These are phyloP conservation scores for Aeoliscus strigatus DNA, from an alignment of 2,797 vertebrate genomes.

Conservation along the genomic window DNA sequence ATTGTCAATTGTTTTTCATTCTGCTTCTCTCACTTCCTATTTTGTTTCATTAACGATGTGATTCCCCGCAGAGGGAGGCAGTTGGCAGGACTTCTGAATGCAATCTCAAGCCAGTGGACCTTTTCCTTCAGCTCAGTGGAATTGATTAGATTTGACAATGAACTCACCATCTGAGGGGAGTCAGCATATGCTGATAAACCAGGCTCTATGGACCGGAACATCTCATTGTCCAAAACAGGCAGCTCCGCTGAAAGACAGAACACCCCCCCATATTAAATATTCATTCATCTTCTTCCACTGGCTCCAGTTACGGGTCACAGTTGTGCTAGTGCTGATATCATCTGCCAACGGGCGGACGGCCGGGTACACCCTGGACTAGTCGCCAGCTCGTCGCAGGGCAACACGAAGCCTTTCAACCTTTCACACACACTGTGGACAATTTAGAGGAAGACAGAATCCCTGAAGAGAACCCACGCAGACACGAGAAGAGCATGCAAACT, in stretches of 20 bases:
- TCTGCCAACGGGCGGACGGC: too few species aligned
- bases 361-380: too few species aligned
- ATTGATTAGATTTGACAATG: slow-evolving; percentile 39
- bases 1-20: slow-evolving; percentile 18
- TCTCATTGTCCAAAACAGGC: slow-evolving; percentile 88
- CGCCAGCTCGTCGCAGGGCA: too few species aligned
- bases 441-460: too few species aligned
- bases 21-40: slow-evolving; percentile 21
- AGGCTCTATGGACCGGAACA: slow-evolving; percentile 91
- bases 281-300: too few species aligned
- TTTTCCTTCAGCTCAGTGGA: slow-evolving; percentile 20
- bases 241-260: slow-evolving; percentile 70
- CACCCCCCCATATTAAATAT: slow-evolving; percentile 48
- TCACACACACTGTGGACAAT: too few species aligned
- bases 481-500: too few species aligned
- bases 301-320: too few species aligned
- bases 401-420: too few species aligned
- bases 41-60: slow-evolving; percentile 27
- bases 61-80: slow-evolving; percentile 8
- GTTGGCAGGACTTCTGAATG: slow-evolving; percentile 15
- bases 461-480: too few species aligned
- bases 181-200: slow-evolving; percentile 92
- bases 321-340: too few species aligned
- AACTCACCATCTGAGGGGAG: slow-evolving; percentile 84
- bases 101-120: slow-evolving; percentile 11